A percentile compares a stretch with the other conserved stretches of the same genome.
phyloP scores from a whole-genome alignment of 2,113 vertebrate species.

The Pelobates fuscus region DNA sequence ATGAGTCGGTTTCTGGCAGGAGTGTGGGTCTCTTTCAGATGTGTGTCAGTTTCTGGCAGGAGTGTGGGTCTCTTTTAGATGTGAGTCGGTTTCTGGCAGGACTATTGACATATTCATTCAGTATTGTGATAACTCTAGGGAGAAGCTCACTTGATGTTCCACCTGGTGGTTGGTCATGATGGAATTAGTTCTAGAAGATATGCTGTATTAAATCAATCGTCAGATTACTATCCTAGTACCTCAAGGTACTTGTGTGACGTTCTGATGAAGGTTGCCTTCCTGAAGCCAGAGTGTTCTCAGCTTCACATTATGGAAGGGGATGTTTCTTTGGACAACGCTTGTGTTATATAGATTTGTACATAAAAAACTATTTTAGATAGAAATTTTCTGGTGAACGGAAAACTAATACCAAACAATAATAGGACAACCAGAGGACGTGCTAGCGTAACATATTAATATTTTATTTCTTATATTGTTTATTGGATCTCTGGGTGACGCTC shows the following conservation, averaged over 20 bases:
- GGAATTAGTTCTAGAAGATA: too few relatives aligned
- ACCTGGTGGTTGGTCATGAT: too few relatives aligned
- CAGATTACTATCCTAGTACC: too few relatives aligned
- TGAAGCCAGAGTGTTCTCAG: neutral
- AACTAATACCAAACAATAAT: neutral
- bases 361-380: neutral
- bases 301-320: neutral
- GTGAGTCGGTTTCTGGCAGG: too few relatives aligned
- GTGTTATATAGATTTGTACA: neutral
- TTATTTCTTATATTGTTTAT: neutral
- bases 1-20: too few relatives aligned
- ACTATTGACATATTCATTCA: too few relatives aligned
- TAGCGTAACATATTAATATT: neutral
- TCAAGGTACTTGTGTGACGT: neutral
- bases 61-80: too few relatives aligned
- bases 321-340: neutral
- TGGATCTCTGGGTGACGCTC: neutral
- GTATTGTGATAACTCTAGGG: too few relatives aligned
- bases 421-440: neutral
- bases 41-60: too few relatives aligned
- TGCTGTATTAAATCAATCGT: too few relatives aligned
- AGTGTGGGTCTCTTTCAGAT: too few relatives aligned
- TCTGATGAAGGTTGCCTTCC: neutral
- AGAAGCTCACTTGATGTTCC: too few relatives aligned
- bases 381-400: neutral